Percentiles rank a stretch among this genome's conserved stretches.
Conservation (phyloP, 2,797 vertebrate species). For the Halcyon smyrnensis region DNA sequence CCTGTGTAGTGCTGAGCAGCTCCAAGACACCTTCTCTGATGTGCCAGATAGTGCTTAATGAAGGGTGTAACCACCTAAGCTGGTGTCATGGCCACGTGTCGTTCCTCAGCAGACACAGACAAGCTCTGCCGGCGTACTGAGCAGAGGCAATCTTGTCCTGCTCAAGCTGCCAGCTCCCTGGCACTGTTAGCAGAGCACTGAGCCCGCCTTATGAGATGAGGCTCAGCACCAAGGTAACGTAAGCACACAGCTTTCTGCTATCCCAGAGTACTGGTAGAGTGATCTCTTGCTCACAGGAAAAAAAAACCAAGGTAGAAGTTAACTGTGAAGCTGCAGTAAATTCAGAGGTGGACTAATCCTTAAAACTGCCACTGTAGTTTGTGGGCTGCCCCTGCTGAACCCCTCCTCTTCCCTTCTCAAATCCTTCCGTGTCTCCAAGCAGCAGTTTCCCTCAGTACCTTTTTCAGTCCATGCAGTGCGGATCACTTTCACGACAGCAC, state of each 20-base stretch:
- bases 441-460: neutral
- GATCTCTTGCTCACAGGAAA: neutral
- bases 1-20: neutral
- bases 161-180: neutral
- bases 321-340: neutral
- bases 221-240: neutral
- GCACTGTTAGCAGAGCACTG: neutral
- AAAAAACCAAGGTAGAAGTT: neutral
- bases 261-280: neutral
- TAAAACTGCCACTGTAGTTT: neutral
- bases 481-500: neutral
- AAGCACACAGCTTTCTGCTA: neutral
- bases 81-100: rapidly evolving
- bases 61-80: neutral
- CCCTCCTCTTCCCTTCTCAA: neutral
- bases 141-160: neutral
- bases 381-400: neutral
- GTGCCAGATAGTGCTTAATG: neutral
- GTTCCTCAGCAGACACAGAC: neutral
- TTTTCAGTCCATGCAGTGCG: neutral
- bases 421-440: neutral
- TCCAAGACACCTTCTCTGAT: neutral
- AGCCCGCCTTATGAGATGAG: neutral
- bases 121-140: neutral
- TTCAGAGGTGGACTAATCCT: neutral